A percentile compares a stretch with the other conserved stretches of the same genome.
Conservation (phyloP, 1,140 invertebrate genomes). For the Diabrotica virgifera region DNA sequence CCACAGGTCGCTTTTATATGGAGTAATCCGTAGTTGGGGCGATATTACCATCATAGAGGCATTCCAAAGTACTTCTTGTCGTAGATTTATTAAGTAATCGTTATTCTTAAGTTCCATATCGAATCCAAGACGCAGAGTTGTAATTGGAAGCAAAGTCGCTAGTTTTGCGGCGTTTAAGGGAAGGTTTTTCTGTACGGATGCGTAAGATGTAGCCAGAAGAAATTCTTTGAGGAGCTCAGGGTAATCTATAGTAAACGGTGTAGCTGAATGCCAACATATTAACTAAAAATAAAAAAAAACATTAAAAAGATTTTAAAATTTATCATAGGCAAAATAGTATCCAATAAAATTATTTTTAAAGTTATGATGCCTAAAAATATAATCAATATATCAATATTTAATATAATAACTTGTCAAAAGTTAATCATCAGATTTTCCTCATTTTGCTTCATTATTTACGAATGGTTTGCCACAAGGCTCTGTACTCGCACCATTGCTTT, state of each 20-base stretch:
- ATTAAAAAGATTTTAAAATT: neutral
- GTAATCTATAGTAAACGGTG: constrained; percentile 52
- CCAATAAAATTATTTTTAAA: too few relatives aligned
- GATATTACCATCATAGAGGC: constrained; percentile 78
- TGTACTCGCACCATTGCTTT: too few relatives aligned
- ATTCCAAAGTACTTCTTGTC: constrained; percentile 70
- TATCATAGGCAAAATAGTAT: too few relatives aligned
- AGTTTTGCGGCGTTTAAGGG: constrained; percentile 65
- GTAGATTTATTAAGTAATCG: constrained; percentile 38
- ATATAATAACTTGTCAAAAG: too few relatives aligned
- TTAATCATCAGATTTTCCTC: too few relatives aligned
- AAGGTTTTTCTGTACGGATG: constrained; percentile 67
- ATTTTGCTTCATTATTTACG: too few relatives aligned
- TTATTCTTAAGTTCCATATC: constrained; percentile 55
- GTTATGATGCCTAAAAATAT: too few relatives aligned
- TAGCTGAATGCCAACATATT: constrained; percentile 52
- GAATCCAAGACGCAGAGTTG: constrained; percentile 55
- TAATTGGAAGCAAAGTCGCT: constrained; percentile 67
- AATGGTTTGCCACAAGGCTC: too few relatives aligned
- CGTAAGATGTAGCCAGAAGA: constrained; percentile 67
- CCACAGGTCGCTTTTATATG: constrained; percentile 78
- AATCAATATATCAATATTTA: too few relatives aligned
- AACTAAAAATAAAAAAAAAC: constrained; percentile 41
- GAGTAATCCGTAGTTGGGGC: constrained; percentile 73
- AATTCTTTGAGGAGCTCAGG: constrained; percentile 73